Conservation (phyloP, 2,888 invertebrate genomes). For the Elysia crispata region DNA sequence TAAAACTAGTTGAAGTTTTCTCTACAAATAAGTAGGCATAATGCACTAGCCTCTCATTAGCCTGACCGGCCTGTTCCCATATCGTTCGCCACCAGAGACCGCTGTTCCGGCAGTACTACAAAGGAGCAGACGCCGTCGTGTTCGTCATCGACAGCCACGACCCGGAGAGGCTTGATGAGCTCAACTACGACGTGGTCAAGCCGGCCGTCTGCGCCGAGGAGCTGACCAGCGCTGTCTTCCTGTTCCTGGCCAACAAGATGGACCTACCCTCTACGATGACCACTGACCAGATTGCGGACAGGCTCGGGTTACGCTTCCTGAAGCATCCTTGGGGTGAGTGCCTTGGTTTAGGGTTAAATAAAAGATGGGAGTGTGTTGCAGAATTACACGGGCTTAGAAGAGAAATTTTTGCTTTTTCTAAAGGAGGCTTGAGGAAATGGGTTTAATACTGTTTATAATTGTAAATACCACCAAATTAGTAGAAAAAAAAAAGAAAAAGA, state of each 20-base stretch:
- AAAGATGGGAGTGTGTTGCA: no score
- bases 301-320: constrained; percentile 61
- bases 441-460: no score
- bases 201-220: constrained; percentile 69
- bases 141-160: constrained; percentile 71
- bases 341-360: neutral
- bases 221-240: constrained; percentile 63
- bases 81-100: constrained; percentile 68
- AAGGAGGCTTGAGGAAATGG: no score
- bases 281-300: constrained; percentile 62
- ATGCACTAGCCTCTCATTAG: no score
- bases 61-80: no score
- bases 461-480: no score
- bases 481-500: no score
- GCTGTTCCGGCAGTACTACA: constrained; percentile 71
- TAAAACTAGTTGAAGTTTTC: no score
- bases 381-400: no score
- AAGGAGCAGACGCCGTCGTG: constrained; percentile 72
- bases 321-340: constrained; percentile 69
- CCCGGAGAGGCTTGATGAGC: constrained; percentile 66
- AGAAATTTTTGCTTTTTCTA: no score
- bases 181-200: constrained; percentile 70
- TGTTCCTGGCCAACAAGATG: constrained; percentile 70
- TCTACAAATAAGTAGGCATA: no score
- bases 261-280: constrained; percentile 64